These are phyloP conservation scores for Uropsilus gracilis DNA, from an alignment of 2,113 vertebrate species.

Conservation along the genomic window DNA sequence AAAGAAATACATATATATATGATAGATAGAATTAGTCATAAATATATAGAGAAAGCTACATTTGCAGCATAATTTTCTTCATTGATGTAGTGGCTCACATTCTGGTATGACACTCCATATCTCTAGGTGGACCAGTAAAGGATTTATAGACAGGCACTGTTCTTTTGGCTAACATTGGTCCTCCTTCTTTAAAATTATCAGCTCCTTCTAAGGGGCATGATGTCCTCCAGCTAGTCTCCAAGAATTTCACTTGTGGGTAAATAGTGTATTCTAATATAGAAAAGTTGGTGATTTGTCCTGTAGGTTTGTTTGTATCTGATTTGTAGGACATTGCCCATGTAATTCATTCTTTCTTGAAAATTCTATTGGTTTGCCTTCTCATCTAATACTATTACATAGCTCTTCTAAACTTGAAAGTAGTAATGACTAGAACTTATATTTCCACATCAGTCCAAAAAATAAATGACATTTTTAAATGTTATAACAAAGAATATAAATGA, in stretches of 20 bases:
- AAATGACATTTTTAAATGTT: slow-evolving; percentile 9
- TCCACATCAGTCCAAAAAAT: slow-evolving; percentile 11
- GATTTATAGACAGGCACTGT: neutral
- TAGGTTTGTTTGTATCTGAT: neutral
- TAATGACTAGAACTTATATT: slow-evolving; percentile 36
- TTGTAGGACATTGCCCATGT: neutral
- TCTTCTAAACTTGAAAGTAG: slow-evolving; percentile 17
- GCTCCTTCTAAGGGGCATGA: neutral
- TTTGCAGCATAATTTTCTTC: neutral
- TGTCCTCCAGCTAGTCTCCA: neutral
- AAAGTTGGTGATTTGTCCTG: neutral
- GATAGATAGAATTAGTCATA: neutral
- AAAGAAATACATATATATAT: neutral
- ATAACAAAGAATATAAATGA: slow-evolving; percentile 21
- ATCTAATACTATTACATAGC: neutral
- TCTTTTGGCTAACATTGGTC: neutral
- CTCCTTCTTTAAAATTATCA: neutral
- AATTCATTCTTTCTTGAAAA: slow-evolving; percentile 34
- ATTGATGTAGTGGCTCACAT: neutral
- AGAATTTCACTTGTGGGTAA: neutral
- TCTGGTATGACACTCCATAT: neutral
- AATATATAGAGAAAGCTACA: neutral
- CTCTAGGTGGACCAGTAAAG: neutral
- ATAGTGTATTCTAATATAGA: slow-evolving; percentile 11
- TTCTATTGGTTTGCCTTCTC: neutral